Base-by-base conservation (phyloP, 2,888 invertebrate species). In the Perizoma affinitatum region DNA sequence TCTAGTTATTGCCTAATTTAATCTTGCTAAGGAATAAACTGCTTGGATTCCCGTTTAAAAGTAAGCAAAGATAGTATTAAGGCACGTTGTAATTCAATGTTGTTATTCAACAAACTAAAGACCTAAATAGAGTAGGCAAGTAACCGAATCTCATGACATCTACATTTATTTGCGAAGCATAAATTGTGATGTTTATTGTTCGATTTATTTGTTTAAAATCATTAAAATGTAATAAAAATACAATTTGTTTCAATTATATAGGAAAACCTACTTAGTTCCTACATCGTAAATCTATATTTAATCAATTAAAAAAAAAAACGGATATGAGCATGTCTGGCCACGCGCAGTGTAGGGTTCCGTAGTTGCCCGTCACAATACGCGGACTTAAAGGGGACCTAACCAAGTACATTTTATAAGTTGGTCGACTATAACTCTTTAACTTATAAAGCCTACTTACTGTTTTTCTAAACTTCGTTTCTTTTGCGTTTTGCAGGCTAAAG, bases 161-260 rank as follows among this genome's bases (percentile, higher is more conserved):
- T 79, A 84, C 75, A 86, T 88, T 86, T 79, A 86, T 88, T 92
- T 88, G 89, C 90, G 86, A 92, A 92, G 92, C 92, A 92, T 92
- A 89, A 22, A 90, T 90, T 93, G 92, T 93, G 92, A 93, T 92
- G 92, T 91, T 91, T 88, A 82, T 85, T 89, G 87, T 92, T 89
- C 88, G 89, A 22, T 88, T 86, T 85, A 82, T 87, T 89, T 87
- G 86, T 90, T 92, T 89, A 79, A 86, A 87, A 79, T 85, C 85
- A 92, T 86, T 91, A 92, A 92, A 92, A 80, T 86, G 84, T 90
- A 90, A 86, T 80, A 73, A 79, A 83, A 79, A 67, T 66, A 60
- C 53, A 10, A 61, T 58, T 56, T 69, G 75, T 82, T 78, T 76
- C 69, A 75, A 75, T 78, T 10, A 6, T 22, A 44, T 22, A 10